Evolutionary conservation across 1,140 invertebrate genomes (phyloP).

Genomic region (Ostrea denselamellosa): DNA sequence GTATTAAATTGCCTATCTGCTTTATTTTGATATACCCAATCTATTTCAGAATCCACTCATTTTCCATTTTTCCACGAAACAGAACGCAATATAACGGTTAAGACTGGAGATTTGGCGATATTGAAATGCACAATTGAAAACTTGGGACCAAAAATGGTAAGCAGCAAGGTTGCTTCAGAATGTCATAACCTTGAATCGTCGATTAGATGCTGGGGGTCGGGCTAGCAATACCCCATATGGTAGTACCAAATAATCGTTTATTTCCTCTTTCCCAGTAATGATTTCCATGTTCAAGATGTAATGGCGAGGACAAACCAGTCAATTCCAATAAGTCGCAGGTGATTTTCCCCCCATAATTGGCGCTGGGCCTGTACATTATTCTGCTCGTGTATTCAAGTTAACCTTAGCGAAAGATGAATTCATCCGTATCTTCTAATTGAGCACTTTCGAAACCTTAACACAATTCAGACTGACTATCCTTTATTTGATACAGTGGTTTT

Average conservation of each 20-base stretch:
- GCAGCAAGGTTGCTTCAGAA: neutral
- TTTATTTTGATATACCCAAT: no score
- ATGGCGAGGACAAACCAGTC: neutral
- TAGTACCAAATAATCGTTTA: neutral
- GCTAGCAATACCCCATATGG: neutral
- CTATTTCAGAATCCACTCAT: neutral
- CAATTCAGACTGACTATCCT: neutral
- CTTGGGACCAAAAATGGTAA: constrained; percentile 63
- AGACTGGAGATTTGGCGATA: constrained; percentile 56
- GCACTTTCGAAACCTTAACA: neutral
- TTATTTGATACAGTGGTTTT: neutral
- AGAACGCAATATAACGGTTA: constrained; percentile 52
- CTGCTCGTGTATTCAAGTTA: neutral
- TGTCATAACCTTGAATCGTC: neutral
- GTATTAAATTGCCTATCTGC: no score
- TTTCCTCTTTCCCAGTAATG: neutral
- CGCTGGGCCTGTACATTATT: constrained; percentile 21
- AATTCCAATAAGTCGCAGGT: constrained; percentile 23
- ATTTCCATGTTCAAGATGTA: neutral
- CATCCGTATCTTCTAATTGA: neutral
- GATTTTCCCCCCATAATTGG: constrained; percentile 16
- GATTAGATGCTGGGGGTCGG: neutral
- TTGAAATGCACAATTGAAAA: constrained; percentile 57
- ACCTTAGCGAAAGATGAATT: neutral
- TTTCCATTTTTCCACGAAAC: constrained; percentile 48